Percentiles rank a stretch among this genome's conserved stretches.
phyloP scores from a whole-genome alignment of 2,113 vertebrate species.

The Notarius quadriscutis region DNA sequence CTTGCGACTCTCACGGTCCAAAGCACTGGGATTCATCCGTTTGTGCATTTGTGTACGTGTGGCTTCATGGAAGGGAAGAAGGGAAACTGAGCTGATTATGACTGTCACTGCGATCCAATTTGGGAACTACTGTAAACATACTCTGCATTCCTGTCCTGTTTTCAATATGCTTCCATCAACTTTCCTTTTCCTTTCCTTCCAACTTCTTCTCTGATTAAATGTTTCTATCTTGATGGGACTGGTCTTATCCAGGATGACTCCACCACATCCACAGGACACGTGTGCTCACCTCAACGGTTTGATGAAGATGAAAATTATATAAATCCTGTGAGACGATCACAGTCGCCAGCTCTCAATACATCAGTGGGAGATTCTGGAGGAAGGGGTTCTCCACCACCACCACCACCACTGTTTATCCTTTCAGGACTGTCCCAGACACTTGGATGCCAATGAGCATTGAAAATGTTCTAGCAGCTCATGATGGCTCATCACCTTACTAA shows the following conservation, averaged over 20 bases:
- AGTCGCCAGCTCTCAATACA: too few species aligned
- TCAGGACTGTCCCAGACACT: neutral
- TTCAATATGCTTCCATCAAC: conserved; percentile 2
- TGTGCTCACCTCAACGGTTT: neutral
- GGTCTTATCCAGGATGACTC: neutral
- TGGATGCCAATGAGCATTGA: neutral
- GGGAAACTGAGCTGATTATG: conserved; percentile 10
- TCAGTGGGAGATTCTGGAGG: neutral
- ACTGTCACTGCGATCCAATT: conserved; percentile 16
- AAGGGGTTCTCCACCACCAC: neutral
- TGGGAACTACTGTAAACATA: conserved; percentile 28
- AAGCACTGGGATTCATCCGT: neutral
- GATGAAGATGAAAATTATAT: neutral
- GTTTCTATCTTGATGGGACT: neutral
- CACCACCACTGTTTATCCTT: neutral
- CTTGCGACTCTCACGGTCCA: conserved; percentile 27
- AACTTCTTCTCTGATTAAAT: neutral
- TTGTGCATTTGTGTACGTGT: neutral
- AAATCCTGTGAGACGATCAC: neutral
- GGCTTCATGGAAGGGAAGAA: conserved; percentile 16
- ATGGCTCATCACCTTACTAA: neutral
- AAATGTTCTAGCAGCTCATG: neutral
- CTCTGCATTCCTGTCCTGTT: conserved; percentile 7
- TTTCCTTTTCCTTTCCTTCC: neutral
- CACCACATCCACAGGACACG: neutral